Conservation (phyloP, 1,140 invertebrate species). For the Galendromus occidentalis region DNA sequence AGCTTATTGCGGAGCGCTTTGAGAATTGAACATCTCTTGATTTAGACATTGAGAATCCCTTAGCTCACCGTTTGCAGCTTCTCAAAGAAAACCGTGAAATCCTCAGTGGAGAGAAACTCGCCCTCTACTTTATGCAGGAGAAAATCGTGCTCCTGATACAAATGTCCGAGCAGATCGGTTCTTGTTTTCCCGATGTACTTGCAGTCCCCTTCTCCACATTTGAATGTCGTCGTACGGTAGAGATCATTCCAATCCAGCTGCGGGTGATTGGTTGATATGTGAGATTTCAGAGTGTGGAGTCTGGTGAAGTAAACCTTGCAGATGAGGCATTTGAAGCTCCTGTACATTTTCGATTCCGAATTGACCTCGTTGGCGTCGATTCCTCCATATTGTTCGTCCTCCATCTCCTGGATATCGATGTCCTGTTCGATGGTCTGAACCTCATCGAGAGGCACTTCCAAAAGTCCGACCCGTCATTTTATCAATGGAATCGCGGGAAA, state of each 20-base stretch:
- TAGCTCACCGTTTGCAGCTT: constrained; percentile 3
- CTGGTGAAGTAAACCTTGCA: background rate
- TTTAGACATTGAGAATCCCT: no score
- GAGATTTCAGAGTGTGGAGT: background rate
- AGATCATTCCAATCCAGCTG: constrained; percentile 9
- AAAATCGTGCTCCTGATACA: constrained; percentile 1
- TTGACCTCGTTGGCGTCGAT: no score
- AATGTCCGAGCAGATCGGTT: background rate
- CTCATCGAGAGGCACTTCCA: no score
- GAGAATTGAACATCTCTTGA: no score
- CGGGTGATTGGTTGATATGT: background rate
- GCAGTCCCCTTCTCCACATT: background rate
- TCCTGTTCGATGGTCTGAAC: no score
- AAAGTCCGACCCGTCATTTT: no score
- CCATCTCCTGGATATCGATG: no score
- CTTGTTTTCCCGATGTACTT: background rate
- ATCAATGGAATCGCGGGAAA: no score
- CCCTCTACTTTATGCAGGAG: background rate
- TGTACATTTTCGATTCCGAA: no score
- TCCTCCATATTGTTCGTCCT: no score
- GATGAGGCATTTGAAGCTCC: constrained; percentile 4
- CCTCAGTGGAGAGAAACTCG: background rate
- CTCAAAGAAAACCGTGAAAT: background rate
- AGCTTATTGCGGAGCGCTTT: no score
- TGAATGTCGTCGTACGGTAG: background rate